Base-by-base conservation (phyloP, 1,140 invertebrate genomes). In the Aethina tumida region DNA sequence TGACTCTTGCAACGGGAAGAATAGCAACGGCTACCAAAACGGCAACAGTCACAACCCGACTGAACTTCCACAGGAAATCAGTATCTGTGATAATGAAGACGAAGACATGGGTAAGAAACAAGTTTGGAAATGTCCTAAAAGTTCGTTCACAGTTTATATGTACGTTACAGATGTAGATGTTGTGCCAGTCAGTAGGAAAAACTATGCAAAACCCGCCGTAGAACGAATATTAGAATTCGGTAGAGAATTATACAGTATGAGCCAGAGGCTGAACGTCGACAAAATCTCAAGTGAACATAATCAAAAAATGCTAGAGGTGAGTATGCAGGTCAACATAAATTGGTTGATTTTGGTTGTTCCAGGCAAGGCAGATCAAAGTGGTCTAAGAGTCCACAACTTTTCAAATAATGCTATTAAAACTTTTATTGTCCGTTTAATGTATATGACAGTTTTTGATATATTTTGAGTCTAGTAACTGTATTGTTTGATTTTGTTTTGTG, bases 141-240 rank as follows among this genome's bases (percentile, higher is more conserved):
- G 9, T 27, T 29, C 4, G 5, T 6, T n/a, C 13, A 10, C n/a
- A 16, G 5, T 5, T 13, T 39, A 15, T 38, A 16, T 40, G 28
- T 39, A 14, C 39, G 32, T 58, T 58, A 9, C 35, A 62, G 68
- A 70, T 57, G 59, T 70, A 18, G 68, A 70, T 49, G n/a, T n/a
- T n/a, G 40, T 60, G n/a, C 60, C 65, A 35, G 50, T 60, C 10
- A 61, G 61, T 44, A 72, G 75, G 50, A 75, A 75, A 52, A 80
- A 84, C 49, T 83, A 86, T 32, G 77, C 75, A 56, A 81, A 84
- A 53, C 74, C 82, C 43, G 87, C 85, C 1, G 84, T 95, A 43
- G 54, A 76, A 61, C 79, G 85, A 52, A 93, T 97, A 75, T 67
- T 98, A 33, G 80, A 89, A 55, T 97, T 96, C 66, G 94, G 94